Evolutionary conservation across 2,888 invertebrate species (phyloP).

Genomic region (Mystacides longicornis): DNA sequence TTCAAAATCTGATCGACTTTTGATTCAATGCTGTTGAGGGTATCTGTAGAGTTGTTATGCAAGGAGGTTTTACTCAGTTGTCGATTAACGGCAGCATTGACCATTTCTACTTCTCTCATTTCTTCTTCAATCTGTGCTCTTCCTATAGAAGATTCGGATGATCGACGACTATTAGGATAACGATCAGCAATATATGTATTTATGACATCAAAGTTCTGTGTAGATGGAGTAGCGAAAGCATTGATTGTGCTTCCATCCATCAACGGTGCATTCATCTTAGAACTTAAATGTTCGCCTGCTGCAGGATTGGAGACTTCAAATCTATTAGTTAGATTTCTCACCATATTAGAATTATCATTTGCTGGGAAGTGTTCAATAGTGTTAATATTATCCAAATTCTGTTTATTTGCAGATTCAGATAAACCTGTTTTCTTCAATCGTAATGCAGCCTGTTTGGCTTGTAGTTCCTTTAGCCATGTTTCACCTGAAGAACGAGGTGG

Average conservation of each 20-base stretch:
- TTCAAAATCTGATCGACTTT: conserved; percentile 45
- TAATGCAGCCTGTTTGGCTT: conserved; percentile 64
- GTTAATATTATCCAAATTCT: conserved; percentile 16
- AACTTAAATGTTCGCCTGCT: conserved; percentile 2
- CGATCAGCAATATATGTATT: conserved; percentile 20
- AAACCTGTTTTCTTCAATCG: conserved; percentile 40
- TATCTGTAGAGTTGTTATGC: conserved; percentile 44
- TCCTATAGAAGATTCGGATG: conserved; percentile 30
- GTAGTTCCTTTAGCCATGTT: conserved; percentile 70
- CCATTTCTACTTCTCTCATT: conserved; percentile 48
- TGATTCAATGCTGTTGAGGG: conserved; percentile 31
- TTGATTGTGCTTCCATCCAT: conserved; percentile 3
- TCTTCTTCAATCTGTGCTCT: conserved; percentile 50
- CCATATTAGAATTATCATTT: conserved; percentile 23
- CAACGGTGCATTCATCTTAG: neutral
- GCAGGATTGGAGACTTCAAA: conserved; percentile 54
- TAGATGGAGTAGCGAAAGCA: conserved; percentile 6
- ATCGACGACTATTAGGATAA: conserved; percentile 16
- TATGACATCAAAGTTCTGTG: conserved; percentile 3
- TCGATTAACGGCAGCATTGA: conserved; percentile 45
- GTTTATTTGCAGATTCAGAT: conserved; percentile 31
- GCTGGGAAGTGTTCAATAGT: conserved; percentile 6
- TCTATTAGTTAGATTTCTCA: conserved; percentile 65
- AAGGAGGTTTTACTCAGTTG: conserved; percentile 33
- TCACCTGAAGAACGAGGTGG: conserved; percentile 41